phyloP scores from a whole-genome alignment of 92 coral and sea anemone genomes.

The Hydrozoanthus gracilis region DNA sequence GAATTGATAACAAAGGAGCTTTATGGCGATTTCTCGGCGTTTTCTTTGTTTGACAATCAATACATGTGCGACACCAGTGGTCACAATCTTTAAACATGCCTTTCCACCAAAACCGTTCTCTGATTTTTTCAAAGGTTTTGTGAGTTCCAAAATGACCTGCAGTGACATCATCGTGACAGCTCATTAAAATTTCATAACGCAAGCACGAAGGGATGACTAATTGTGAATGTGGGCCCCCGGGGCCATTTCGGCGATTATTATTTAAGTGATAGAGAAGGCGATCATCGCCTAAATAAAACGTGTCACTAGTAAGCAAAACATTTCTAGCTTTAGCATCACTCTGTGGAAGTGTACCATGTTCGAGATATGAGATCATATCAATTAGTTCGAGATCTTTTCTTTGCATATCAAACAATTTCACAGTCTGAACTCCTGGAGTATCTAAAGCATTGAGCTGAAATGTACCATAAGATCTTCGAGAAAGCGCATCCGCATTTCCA shows the following conservation, averaged over 20 bases:
- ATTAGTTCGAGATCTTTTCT: constrained; percentile 20
- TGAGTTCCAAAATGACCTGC: constrained; percentile 58
- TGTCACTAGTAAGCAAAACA: neutral
- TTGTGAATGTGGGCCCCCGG: neutral
- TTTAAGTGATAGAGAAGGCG: constrained; percentile 1
- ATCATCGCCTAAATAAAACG: constrained; percentile 37
- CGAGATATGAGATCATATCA: constrained; percentile 21
- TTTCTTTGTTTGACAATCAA: constrained; percentile 54
- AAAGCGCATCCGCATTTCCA: constrained; percentile 30
- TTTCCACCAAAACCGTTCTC: constrained; percentile 54
- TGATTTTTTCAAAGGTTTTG: constrained; percentile 53
- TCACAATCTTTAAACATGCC: constrained; percentile 65
- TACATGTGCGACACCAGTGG: constrained; percentile 55
- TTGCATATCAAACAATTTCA: constrained; percentile 23
- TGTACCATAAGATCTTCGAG: constrained; percentile 24
- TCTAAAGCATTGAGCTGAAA: neutral
- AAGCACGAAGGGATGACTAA: neutral
- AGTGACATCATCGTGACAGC: constrained; percentile 45
- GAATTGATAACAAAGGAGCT: constrained; percentile 46
- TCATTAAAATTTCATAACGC: constrained; percentile 39
- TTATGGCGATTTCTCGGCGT: constrained; percentile 46
- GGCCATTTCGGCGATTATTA: neutral
- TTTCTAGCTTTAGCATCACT: neutral
- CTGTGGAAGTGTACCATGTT: constrained; percentile 27
- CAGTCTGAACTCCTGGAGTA: constrained; percentile 18